Conservation (phyloP, 2,113 vertebrate species). For the Spilogale gracilis region DNA sequence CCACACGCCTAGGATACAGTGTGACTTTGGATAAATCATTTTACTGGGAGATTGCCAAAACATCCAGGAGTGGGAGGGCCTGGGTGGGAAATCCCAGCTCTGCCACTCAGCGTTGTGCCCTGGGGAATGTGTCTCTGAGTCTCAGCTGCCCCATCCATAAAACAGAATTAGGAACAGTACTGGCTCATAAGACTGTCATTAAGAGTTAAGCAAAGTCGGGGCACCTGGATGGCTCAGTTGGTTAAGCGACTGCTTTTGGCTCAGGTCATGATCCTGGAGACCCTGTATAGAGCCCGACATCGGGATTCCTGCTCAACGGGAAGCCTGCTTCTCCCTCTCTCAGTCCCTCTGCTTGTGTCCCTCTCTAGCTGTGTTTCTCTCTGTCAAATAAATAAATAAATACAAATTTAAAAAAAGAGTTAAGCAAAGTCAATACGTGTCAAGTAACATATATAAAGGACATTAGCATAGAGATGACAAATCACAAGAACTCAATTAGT, state of each 20-base stretch:
- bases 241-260: too few relatives aligned
- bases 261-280: too few relatives aligned
- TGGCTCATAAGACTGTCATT: not conserved
- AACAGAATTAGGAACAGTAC: not conserved
- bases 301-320: too few relatives aligned
- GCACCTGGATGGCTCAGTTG: too few relatives aligned
- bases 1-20: accelerated
- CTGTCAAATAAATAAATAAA: too few relatives aligned
- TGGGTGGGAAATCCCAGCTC: not conserved
- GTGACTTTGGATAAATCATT: not conserved
- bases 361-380: too few relatives aligned
- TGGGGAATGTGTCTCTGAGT: not conserved
- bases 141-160: not conserved
- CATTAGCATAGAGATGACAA: not conserved
- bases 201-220: not conserved
- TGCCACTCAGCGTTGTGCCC: not conserved
- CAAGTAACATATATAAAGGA: not conserved
- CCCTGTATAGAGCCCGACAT: too few relatives aligned
- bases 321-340: too few relatives aligned
- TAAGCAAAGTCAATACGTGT: accelerated
- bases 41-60: not conserved
- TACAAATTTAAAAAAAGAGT: too few relatives aligned
- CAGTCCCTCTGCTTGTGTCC: too few relatives aligned
- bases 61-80: not conserved
- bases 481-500: not conserved